Conservation (phyloP, 2,888 invertebrate species). For the Gastracanthus pulcherrimus region DNA sequence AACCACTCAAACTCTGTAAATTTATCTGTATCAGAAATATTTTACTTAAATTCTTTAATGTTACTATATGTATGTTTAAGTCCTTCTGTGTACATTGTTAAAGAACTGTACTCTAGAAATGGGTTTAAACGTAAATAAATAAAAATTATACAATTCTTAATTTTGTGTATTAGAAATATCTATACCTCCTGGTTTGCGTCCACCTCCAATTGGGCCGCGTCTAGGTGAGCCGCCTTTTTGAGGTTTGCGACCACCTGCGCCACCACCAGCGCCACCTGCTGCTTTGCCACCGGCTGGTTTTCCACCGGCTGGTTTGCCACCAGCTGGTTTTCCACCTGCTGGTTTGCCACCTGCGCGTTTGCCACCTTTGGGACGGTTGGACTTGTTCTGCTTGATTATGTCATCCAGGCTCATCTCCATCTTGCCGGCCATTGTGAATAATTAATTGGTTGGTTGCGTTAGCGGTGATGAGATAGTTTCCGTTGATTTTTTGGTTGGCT, state of each 20-base stretch:
- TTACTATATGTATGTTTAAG: no score
- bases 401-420: constrained; percentile 99
- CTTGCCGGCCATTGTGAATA: constrained; percentile 86
- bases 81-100: no score
- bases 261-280: constrained; percentile 79
- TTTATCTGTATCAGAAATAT: no score
- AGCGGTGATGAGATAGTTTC: no score
- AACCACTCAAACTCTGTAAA: no score
- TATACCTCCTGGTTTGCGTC: constrained; percentile 79
- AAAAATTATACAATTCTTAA: no score
- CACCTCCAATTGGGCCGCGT: constrained; percentile 79
- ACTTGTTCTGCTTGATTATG: constrained; percentile 93
- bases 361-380: constrained; percentile 82
- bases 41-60: no score
- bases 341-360: constrained; percentile 76
- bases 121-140: no score
- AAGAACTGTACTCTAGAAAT: no score
- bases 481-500: constrained; percentile 1
- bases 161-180: no score
- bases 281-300: constrained; percentile 77
- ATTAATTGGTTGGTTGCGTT: neutral
- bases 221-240: constrained; percentile 74
- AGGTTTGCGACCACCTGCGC: constrained; percentile 74
- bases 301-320: neutral
- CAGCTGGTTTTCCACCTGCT: neutral